Evolutionary conservation across 2,888 invertebrate species (phyloP).

Genomic region (Aspidiotus destructor): DNA sequence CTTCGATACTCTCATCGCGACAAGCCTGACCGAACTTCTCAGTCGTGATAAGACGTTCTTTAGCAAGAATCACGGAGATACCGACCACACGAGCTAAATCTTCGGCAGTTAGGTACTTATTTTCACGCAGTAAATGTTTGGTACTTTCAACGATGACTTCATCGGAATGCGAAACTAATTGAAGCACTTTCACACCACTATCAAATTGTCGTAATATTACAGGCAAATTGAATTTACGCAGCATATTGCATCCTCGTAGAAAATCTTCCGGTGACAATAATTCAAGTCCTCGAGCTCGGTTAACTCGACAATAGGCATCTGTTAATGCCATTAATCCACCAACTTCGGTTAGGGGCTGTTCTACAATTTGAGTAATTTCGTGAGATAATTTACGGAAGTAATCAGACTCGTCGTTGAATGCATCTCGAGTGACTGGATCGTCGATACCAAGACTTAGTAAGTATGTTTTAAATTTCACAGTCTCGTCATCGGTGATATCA

Average conservation of each 20-base stretch:
- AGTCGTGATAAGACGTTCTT: conserved; percentile 75
- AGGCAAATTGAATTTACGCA: conserved; percentile 55
- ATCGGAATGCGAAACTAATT: conserved; percentile 65
- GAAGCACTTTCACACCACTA: conserved; percentile 91
- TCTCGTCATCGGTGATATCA: conserved; percentile 94
- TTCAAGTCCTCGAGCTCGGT: conserved; percentile 91
- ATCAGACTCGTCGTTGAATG: conserved; percentile 45
- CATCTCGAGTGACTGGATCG: conserved; percentile 91
- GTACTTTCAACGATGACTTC: conserved; percentile 59
- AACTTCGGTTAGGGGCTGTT: conserved; percentile 70
- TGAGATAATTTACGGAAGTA: conserved; percentile 53
- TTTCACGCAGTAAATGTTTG: conserved; percentile 38
- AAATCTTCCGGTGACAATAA: conserved; percentile 94
- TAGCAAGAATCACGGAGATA: conserved; percentile 79
- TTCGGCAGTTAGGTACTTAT: conserved; percentile 68
- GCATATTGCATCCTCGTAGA: conserved; percentile 70
- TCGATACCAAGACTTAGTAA: conserved; percentile 93
- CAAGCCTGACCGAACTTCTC: conserved; percentile 81
- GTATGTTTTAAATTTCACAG: conserved; percentile 89
- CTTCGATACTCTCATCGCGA: conserved; percentile 91
- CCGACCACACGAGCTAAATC: conserved; percentile 74
- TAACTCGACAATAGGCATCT: conserved; percentile 94
- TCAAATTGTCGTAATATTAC: conserved; percentile 74
- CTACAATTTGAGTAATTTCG: conserved; percentile 73
- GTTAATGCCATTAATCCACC: conserved; percentile 95